These are phyloP conservation scores for Enteromius unitaeniatus DNA, from an alignment of 2,797 vertebrate genomes.

Conservation along the genomic window DNA sequence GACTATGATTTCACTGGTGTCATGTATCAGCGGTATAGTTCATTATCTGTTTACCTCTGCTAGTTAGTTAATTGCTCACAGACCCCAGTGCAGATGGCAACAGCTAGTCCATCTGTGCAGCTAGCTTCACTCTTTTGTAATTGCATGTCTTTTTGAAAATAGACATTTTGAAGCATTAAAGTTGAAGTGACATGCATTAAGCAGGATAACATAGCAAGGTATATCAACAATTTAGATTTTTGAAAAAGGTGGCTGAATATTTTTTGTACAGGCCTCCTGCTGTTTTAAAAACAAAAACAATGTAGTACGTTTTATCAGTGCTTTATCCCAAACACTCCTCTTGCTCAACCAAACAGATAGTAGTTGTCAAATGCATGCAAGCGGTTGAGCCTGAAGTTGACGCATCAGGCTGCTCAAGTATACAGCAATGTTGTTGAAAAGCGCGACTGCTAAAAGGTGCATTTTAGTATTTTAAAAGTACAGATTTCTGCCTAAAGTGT, in stretches of 20 bases:
- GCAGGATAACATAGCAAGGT: not conserved
- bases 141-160: conserved; percentile 32
- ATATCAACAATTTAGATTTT: too few relatives aligned
- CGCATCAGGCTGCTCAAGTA: not conserved
- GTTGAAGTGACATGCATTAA: not conserved
- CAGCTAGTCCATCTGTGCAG: conserved; percentile 41
- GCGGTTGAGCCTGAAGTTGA: not conserved
- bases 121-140: conserved; percentile 18
- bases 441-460: not conserved
- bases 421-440: not conserved
- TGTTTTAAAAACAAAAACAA: not conserved
- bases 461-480: not conserved
- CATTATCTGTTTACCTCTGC: conserved; percentile 41
- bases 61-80: conserved; percentile 46
- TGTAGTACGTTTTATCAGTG: not conserved
- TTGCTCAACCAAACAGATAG: not conserved
- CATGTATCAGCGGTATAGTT: conserved; percentile 33
- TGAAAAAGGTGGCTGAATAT: not conserved
- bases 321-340: not conserved
- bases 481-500: not conserved
- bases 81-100: conserved; percentile 31
- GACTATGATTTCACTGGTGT: not conserved
- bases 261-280: not conserved
- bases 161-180: not conserved
- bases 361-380: not conserved